Base-by-base conservation (phyloP, 1,140 invertebrate genomes). In the Trichomalopsis sarcophagae region DNA sequence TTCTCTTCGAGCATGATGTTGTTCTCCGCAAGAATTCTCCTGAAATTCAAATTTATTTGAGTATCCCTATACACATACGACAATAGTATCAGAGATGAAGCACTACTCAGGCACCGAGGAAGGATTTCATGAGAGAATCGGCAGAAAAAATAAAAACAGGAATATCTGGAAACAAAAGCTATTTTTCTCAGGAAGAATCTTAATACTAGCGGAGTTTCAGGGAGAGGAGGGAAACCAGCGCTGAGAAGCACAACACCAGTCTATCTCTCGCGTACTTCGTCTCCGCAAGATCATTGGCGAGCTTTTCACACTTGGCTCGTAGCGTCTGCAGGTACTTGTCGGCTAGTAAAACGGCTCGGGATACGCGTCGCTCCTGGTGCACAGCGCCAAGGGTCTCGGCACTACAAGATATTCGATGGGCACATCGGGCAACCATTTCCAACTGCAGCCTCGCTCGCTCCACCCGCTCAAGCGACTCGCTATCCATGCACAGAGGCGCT, bases 361-460 rank as follows among this genome's bases (percentile, higher is more conserved):
- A 92, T 1, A 93, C 86, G 36, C 92, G 88, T 10, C 88, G 87
- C 78, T 93, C 93, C 81, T 93, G 92, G 17, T 92, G 90, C 11
- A 93, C 90, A 0, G 93, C 91, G 9, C 93, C 93, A 2, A 93
- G 87, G 13, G 91, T 91, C 81, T 93, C 93, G 55, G 93, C 91
- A 11, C 89, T 87, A 50, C 91, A 92, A 17, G 92, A 93, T 7
- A 93, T 89, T 36, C 87, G 89, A 76, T 91, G 91, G 2, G 90
- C 88, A 75, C 92, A 93, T 13, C 90, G 90, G 6, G 88, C 87
- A 27, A 93, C 91, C 89, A 91, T 92, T 71, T 91, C 87, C 27
- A 93, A 86, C 84, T 91, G 91, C 81, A 89, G 89, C 40, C 89
- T 89, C n/a, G 90, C 90, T 27, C 87, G 89, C 40, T 93, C 92